A percentile compares a stretch with the other conserved stretches of the same genome.
These are phyloP conservation scores for Allophyes oxyacanthae DNA, from an alignment of 2,888 invertebrate genomes.

Conservation along the genomic window DNA sequence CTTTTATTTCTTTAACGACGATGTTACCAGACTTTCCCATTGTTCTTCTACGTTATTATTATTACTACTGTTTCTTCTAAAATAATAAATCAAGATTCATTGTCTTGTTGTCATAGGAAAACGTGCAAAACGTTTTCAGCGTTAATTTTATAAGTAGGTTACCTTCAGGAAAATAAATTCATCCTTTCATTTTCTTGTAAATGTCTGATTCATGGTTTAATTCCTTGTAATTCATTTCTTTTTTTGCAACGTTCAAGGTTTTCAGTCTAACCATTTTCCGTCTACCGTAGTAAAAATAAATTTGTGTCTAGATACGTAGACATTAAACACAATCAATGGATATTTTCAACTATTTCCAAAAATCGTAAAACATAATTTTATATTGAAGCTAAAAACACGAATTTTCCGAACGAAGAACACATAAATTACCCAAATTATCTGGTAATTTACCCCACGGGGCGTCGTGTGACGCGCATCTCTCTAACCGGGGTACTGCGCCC, in stretches of 20 bases:
- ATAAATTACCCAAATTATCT: constrained; percentile 65
- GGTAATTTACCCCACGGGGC: constrained; percentile 69
- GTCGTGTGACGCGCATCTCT: constrained; percentile 64
- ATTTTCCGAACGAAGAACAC: constrained; percentile 31
- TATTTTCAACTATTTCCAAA: constrained; percentile 13
- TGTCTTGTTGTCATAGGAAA: constrained; percentile 17
- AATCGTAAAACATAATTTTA: constrained; percentile 14
- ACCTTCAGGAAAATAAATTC: constrained; percentile 15
- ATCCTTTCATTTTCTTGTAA: constrained; percentile 10
- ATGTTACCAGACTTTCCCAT: constrained; percentile 53
- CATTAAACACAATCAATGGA: constrained; percentile 19
- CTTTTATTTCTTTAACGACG: constrained; percentile 60
- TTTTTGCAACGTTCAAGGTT: constrained; percentile 27
- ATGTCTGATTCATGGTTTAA: constrained; percentile 31
- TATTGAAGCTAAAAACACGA: constrained; percentile 22
- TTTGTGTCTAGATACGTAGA: constrained; percentile 2
- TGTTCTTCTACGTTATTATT: constrained; percentile 15
- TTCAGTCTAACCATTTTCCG: constrained; percentile 19
- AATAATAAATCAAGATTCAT: constrained; percentile 19
- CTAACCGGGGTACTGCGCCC: constrained; percentile 56
- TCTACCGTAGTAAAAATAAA: constrained; percentile 4
- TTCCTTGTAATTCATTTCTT: constrained; percentile 22
- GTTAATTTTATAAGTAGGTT: constrained; percentile 9
- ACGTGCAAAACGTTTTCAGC: constrained; percentile 6
- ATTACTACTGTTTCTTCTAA: too few species aligned